phyloP scores from a whole-genome alignment of 2,113 vertebrate genomes.

The Chelonoidis abingdonii region DNA sequence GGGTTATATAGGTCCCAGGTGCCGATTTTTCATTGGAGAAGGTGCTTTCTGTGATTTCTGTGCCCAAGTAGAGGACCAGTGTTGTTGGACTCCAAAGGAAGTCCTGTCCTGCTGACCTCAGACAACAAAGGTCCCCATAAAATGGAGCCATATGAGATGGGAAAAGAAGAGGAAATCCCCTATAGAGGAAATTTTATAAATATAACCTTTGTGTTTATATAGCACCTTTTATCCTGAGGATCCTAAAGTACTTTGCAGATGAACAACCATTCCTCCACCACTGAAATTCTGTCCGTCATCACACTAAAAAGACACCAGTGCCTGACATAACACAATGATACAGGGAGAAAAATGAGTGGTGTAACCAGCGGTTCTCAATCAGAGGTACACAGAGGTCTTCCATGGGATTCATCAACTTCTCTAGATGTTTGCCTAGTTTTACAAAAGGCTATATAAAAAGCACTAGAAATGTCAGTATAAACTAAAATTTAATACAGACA shows the following conservation, averaged over 20 bases:
- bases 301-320: not conserved
- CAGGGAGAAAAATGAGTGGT: not conserved
- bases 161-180: not conserved
- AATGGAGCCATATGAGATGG: not conserved
- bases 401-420: no score
- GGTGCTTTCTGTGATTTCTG: not conserved
- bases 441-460: no score
- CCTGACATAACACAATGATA: accelerated
- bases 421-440: no score
- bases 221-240: not conserved
- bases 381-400: no score
- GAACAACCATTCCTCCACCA: not conserved
- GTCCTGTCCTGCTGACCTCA: not conserved
- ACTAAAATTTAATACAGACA: no score
- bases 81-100: not conserved
- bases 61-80: not conserved
- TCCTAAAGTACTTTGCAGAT: not conserved
- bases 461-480: no score
- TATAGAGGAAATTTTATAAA: not conserved
- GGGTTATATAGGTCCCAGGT: not conserved
- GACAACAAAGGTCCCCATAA: not conserved
- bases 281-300: accelerated
- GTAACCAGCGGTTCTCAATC: not conserved
- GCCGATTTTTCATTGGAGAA: not conserved
- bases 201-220: accelerated